Percentiles rank a stretch among this genome's conserved stretches.
Conservation (phyloP, 2,797 vertebrate species). For the Esox masquinongy region DNA sequence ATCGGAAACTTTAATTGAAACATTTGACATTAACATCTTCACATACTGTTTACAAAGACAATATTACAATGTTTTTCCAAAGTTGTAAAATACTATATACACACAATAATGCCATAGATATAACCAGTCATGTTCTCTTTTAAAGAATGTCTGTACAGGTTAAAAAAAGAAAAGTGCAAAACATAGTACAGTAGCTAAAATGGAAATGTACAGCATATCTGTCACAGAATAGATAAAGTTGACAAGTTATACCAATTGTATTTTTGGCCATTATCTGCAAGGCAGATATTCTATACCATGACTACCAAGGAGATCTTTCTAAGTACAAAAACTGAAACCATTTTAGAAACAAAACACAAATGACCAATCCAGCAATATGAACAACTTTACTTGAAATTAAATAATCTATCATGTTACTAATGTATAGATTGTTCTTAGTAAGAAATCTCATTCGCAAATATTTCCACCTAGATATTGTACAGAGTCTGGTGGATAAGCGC, state of each 20-base stretch:
- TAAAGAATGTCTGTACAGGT: background rate
- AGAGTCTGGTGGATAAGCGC: no score
- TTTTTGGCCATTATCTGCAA: background rate
- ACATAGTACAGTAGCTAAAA: background rate
- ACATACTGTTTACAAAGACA: slow-evolving; percentile 1
- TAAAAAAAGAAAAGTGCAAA: slow-evolving; percentile 7
- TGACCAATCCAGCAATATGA: background rate
- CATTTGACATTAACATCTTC: background rate
- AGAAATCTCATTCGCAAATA: no score
- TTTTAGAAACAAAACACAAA: background rate
- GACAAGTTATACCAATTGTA: background rate
- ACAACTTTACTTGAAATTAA: background rate
- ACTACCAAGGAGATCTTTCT: background rate
- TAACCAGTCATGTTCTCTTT: background rate
- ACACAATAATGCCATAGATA: background rate
- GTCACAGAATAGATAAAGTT: background rate
- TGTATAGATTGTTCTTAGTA: background rate
- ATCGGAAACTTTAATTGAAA: background rate
- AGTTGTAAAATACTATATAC: background rate
- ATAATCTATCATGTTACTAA: no score
- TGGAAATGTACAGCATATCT: background rate
- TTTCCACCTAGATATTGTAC: no score
- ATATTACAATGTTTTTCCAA: slow-evolving; percentile 3
- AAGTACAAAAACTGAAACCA: background rate
- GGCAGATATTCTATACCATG: background rate